phyloP scores from a whole-genome alignment of 2,797 vertebrate species.

The Lutjanus argentimaculatus region DNA sequence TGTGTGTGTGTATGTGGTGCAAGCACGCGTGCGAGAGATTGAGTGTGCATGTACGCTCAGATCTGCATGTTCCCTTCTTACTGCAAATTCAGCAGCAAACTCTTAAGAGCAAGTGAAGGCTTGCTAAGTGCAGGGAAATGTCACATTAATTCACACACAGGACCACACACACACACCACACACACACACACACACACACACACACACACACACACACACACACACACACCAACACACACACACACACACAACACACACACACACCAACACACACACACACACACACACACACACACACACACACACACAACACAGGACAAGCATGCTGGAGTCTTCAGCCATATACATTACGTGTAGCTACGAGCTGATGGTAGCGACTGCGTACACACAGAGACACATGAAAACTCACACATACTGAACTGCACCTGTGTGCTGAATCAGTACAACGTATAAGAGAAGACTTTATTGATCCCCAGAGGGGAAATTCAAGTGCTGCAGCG shows the following conservation, averaged over 20 bases:
- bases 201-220: constrained; percentile 6
- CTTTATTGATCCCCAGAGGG: constrained; percentile 57
- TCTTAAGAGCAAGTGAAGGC: constrained; percentile 40
- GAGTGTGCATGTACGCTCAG: neutral
- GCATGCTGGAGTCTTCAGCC: neutral
- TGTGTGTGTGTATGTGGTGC: constrained; percentile 19
- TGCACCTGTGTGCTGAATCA: constrained; percentile 29
- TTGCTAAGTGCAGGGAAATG: constrained; percentile 50
- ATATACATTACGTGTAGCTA: constrained; percentile 8
- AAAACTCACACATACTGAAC: neutral
- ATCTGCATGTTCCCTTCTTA: neutral
- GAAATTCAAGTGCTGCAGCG: constrained; percentile 31
- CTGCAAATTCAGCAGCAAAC: constrained; percentile 64
- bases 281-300: constrained; percentile 16
- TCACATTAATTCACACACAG: constrained; percentile 47
- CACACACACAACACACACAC: neutral
- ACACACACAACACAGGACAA: neutral
- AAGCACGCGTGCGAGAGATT: neutral
- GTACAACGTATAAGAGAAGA: constrained; percentile 56
- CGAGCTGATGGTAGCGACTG: neutral
- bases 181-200: neutral
- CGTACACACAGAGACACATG: neutral
- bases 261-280: constrained; percentile 21
- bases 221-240: constrained; percentile 14
- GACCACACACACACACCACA: constrained; percentile 21